Evolutionary conservation across 2,888 invertebrate species (phyloP), one percentile per base, ranked within the genome.

Genomic region (Agriotes lineatus): DNA sequence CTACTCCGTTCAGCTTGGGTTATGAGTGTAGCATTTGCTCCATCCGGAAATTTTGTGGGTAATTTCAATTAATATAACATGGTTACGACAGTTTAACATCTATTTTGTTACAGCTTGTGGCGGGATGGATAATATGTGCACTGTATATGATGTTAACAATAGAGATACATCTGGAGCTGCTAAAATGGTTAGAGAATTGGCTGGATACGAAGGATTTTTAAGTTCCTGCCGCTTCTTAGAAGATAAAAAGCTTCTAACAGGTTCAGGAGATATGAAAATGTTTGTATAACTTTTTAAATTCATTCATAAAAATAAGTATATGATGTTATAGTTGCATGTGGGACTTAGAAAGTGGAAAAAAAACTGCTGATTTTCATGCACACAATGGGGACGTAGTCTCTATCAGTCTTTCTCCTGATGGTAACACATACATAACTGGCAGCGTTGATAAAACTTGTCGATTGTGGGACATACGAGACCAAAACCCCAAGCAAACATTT

Each of bases 191-290:
- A 88, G 96, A 12, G 96, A 96, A 84, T 85, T 96, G 68, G 89
- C 94, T 19, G 96, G 96, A 30, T 94, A 94, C 82, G 94, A 94
- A 80, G 94, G 91, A 2, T 96, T 96, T 82, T 87, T 96, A 18
- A 96, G 96, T 78, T 95, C 95, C 66, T 95, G 95, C 82, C 89
- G 95, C 67, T 96, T 96, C 82, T 85, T 96, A 6, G 93, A 93
- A 77, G 96, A 96, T 81, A 88, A 89, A 10, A 93, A 90, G 74
- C 87, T 96, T 69, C 89, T 96, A 64, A 96, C 96, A 0, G 96
- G 96, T 56, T 96, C 96, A 1, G 96, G 96, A 1, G 96, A 96
- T 78, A 96, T 95, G 95, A 96, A 96, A 88, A 93, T 96, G 95
- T 95, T 83, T 82, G 80, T 75, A 25, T 35, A 3, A 12, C 3